Percentiles rank a stretch among this genome's conserved stretches.
phyloP scores from a whole-genome alignment of 1,140 invertebrate species.

The Euborellia annulipes region DNA sequence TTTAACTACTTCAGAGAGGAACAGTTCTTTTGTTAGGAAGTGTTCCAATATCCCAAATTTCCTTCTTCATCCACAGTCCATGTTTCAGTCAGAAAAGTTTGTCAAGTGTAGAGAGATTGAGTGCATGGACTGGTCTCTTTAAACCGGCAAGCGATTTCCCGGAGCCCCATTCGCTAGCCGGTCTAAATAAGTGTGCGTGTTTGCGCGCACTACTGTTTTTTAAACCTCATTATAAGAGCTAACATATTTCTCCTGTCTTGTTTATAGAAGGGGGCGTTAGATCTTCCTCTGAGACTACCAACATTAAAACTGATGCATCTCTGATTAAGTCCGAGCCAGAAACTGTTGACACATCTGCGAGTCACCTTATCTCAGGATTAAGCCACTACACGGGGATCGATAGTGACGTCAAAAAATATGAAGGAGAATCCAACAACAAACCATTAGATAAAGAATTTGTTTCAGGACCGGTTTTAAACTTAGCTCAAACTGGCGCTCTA shows the following conservation, averaged over 20 bases:
- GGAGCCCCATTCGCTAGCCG: no score
- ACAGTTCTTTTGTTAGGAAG: conserved; percentile 10
- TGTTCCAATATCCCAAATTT: conserved; percentile 1
- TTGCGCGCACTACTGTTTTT: no score
- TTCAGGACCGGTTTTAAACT: conserved; percentile 48
- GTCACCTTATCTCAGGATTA: background rate
- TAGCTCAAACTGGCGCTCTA: conserved; percentile 73
- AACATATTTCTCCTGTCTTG: no score
- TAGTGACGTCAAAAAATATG: background rate
- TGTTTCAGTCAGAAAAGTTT: conserved; percentile 10
- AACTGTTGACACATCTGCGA: background rate
- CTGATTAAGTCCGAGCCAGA: background rate
- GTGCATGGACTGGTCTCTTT: background rate
- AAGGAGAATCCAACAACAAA: background rate
- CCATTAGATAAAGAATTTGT: conserved; percentile 13
- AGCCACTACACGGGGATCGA: background rate
- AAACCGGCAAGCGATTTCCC: no score
- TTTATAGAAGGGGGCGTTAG: background rate
- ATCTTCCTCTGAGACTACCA: background rate
- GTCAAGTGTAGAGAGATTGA: no score
- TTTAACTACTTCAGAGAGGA: conserved; percentile 2
- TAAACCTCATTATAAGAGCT: no score
- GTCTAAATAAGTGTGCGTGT: no score
- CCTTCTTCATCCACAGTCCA: conserved; percentile 5
- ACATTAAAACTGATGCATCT: background rate